Conservation (phyloP, 2,113 vertebrate genomes). For the Pardalotus punctatus region DNA sequence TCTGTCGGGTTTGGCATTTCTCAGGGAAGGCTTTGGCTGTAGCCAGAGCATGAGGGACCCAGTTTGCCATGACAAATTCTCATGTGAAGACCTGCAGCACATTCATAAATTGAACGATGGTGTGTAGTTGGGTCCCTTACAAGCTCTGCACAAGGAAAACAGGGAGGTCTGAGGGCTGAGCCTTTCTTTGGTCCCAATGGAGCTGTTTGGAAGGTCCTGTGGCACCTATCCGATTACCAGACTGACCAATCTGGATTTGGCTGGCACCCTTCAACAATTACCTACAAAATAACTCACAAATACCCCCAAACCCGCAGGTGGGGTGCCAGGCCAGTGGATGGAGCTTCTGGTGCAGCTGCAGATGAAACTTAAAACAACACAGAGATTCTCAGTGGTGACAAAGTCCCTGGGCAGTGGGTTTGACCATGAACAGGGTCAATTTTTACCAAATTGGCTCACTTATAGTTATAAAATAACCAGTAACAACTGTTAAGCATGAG, state of each 20-base stretch:
- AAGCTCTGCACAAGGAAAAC: neutral
- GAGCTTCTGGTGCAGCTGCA: rapidly evolving
- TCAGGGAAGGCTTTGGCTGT: neutral
- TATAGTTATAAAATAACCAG: neutral
- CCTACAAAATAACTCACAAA: neutral
- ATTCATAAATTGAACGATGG: neutral
- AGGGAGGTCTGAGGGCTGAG: neutral
- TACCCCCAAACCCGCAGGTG: neutral
- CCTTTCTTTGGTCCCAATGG: neutral
- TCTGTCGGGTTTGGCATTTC: neutral
- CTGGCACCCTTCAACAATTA: neutral
- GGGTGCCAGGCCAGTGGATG: neutral
- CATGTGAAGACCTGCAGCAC: neutral
- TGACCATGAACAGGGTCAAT: neutral
- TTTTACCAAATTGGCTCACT: neutral
- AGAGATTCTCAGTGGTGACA: neutral
- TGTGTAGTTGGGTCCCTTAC: neutral
- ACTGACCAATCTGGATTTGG: neutral
- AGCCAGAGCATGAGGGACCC: neutral
- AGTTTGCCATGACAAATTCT: neutral
- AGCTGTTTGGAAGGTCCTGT: neutral
- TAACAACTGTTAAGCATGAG: neutral
- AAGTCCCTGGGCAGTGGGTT: neutral
- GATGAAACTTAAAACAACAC: neutral
- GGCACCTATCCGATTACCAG: neutral